phyloP scores from a whole-genome alignment of 2,888 invertebrate species.

The Phengaris arion region DNA sequence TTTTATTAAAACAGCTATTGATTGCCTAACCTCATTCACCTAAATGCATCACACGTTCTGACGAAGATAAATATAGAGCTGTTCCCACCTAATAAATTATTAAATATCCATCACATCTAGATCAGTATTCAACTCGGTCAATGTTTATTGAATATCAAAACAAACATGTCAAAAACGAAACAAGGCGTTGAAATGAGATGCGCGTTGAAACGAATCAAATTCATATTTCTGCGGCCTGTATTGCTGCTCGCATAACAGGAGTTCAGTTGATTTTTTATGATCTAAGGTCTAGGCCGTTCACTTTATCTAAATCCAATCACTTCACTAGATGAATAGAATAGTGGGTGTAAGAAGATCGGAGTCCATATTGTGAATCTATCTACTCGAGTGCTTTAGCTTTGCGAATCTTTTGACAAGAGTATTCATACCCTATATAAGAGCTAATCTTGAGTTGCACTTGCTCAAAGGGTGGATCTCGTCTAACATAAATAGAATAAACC shows the following conservation, averaged over 20 bases:
- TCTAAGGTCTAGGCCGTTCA: no score
- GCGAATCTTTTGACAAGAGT: not conserved
- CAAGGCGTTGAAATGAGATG: conserved; percentile 6
- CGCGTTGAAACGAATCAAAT: conserved; percentile 7
- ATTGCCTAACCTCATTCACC: not conserved
- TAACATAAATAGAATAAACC: conserved; percentile 38
- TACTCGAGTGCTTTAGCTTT: no score
- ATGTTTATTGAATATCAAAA: conserved; percentile 17
- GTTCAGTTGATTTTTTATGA: no score
- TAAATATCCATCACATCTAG: not conserved
- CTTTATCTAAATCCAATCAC: no score
- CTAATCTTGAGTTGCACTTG: not conserved
- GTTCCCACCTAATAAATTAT: conserved; percentile 5
- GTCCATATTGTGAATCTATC: no score
- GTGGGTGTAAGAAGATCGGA: no score
- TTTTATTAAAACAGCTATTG: not conserved
- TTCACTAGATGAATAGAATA: no score
- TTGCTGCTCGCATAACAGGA: no score
- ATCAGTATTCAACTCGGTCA: conserved; percentile 17
- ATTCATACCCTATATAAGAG: not conserved
- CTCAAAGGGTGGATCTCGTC: conserved; percentile 6
- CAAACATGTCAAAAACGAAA: conserved; percentile 1
- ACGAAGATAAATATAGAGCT: not conserved
- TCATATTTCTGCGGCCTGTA: conserved; percentile 7
- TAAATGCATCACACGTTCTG: not conserved